A percentile compares a stretch with the other conserved stretches of the same genome.
These are phyloP conservation scores for Melanchra persicariae DNA, from an alignment of 2,888 invertebrate genomes.

Conservation along the genomic window DNA sequence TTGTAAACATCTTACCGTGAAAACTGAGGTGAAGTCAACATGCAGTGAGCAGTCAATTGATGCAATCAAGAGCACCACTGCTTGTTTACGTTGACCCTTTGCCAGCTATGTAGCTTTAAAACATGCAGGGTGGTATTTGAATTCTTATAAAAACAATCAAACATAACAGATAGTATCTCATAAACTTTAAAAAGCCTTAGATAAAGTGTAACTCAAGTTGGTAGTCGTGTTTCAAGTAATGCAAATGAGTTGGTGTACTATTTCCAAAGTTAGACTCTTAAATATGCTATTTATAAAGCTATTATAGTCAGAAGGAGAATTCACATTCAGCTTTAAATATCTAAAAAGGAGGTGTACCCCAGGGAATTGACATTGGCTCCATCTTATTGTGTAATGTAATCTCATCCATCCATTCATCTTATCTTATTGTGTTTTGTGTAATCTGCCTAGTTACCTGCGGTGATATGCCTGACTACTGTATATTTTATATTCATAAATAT, in stretches of 20 bases:
- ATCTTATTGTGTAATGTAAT: background rate
- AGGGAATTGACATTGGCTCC: conserved; percentile 12
- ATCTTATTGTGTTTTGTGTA: background rate
- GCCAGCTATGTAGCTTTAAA: too few relatives aligned
- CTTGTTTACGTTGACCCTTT: background rate
- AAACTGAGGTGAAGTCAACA: too few relatives aligned
- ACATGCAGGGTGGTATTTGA: background rate
- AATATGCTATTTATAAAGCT: background rate
- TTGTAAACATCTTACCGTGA: too few relatives aligned
- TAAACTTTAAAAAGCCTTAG: background rate
- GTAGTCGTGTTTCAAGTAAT: background rate
- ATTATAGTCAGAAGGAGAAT: background rate
- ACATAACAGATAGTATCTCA: background rate
- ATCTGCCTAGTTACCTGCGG: background rate
- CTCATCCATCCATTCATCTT: too few relatives aligned
- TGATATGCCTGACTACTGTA: background rate
- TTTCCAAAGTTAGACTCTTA: too few relatives aligned
- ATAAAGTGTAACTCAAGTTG: background rate
- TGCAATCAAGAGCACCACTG: too few relatives aligned
- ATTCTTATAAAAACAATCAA: background rate
- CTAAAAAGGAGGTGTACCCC: background rate
- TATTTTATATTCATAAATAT: too few relatives aligned
- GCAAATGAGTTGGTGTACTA: background rate
- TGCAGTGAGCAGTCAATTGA: too few relatives aligned
- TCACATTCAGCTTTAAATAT: background rate